A percentile compares a stretch with the other conserved stretches of the same genome.
Evolutionary conservation across 2,113 vertebrate genomes (phyloP).

Genomic region (Scomber scombrus): DNA sequence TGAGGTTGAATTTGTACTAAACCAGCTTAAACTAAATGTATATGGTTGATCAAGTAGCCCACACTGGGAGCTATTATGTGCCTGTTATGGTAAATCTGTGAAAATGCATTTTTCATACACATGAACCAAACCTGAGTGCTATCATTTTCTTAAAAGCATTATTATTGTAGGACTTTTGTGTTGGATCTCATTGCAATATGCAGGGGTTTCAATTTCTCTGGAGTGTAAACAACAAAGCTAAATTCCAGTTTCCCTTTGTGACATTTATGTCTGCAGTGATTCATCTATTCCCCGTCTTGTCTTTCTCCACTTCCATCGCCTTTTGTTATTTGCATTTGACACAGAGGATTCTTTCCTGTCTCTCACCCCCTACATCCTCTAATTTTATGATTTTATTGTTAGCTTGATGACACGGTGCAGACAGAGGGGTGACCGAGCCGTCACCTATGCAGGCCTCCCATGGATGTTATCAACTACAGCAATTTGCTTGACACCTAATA

Average conservation of each 20-base stretch:
- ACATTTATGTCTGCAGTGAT: neutral
- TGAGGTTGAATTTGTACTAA: neutral
- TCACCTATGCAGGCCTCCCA: neutral
- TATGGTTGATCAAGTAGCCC: neutral
- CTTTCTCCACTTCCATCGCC: neutral
- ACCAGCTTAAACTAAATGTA: neutral
- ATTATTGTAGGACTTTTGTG: neutral
- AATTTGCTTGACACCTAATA: slow-evolving; percentile 45
- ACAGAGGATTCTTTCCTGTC: neutral
- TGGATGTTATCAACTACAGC: neutral
- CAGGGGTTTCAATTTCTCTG: neutral
- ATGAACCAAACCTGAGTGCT: too few relatives aligned
- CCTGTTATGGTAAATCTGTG: too few relatives aligned
- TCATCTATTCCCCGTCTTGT: neutral
- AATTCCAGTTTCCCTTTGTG: neutral
- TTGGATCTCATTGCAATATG: neutral
- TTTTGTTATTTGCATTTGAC: slow-evolving; percentile 31
- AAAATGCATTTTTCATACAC: too few relatives aligned
- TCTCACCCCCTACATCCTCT: neutral
- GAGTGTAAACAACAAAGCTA: neutral
- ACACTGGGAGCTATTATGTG: too few relatives aligned
- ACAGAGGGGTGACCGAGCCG: slow-evolving; percentile 25
- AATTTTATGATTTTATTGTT: neutral
- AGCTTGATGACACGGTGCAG: slow-evolving; percentile 20
- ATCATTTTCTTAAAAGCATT: too few relatives aligned